Evolutionary conservation across 2,113 vertebrate genomes (phyloP).

Genomic region (Bothrops jararaca): DNA sequence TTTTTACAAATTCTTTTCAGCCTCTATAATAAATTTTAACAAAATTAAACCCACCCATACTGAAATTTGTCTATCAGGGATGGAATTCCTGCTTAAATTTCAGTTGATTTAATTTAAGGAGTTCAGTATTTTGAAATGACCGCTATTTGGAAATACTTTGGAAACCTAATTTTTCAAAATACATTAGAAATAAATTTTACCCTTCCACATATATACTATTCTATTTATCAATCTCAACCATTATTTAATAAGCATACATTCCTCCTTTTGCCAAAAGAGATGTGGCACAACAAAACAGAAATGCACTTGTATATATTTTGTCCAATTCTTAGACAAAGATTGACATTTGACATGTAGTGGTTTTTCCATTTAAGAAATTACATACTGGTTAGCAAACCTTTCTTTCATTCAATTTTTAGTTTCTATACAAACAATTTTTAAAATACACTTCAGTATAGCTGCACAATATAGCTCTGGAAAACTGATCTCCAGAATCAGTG

Average conservation of each 20-base stretch:
- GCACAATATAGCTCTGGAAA: slow-evolving; percentile 70
- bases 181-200: rapidly evolving
- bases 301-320: slow-evolving; percentile 42
- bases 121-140: slow-evolving; percentile 7
- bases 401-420: slow-evolving; percentile 50
- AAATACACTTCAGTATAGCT: slow-evolving; percentile 74
- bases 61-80: neutral
- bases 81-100: neutral
- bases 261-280: slow-evolving; percentile 51
- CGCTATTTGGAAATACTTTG: neutral
- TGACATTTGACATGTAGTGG: slow-evolving; percentile 51
- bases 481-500: slow-evolving; percentile 66
- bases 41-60: rapidly evolving
- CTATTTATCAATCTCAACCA: slow-evolving; percentile 49
- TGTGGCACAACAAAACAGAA: slow-evolving; percentile 45
- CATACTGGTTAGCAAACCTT: slow-evolving; percentile 62
- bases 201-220: slow-evolving; percentile 37
- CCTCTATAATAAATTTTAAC: neutral
- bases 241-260: slow-evolving; percentile 37
- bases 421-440: slow-evolving; percentile 73
- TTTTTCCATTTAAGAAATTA: slow-evolving; percentile 54
- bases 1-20: neutral
- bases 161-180: slow-evolving; percentile 9
- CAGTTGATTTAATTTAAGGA: slow-evolving; percentile 8
- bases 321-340: slow-evolving; percentile 35